These are phyloP conservation scores for Eupristina koningsbergeri DNA, from an alignment of 1,140 invertebrate species.

Conservation along the genomic window DNA sequence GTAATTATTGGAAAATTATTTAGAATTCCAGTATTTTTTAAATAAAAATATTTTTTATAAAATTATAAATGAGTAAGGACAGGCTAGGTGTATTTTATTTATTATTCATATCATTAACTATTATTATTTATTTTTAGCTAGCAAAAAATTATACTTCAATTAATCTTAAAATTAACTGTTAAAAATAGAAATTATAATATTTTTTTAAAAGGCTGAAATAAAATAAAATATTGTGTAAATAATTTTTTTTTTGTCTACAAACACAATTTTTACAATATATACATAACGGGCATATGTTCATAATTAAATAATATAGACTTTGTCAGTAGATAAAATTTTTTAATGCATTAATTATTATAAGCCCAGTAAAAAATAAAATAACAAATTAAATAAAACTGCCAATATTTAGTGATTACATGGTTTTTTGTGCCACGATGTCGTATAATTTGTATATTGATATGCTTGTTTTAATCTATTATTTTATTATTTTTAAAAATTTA, in stretches of 20 bases:
- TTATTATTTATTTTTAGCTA: constrained; percentile 26
- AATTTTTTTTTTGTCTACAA: no score
- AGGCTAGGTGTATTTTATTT: not conserved
- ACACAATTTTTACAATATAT: constrained; percentile 26
- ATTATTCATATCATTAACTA: constrained; percentile 10
- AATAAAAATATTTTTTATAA: not conserved
- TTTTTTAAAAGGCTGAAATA: constrained; percentile 25
- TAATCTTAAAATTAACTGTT: not conserved
- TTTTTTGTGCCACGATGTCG: not conserved
- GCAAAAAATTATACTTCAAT: constrained; percentile 2
- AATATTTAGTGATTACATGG: not conserved
- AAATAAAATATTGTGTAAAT: no score
- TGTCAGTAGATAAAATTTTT: constrained; percentile 17
- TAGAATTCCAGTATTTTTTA: not conserved
- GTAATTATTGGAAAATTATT: not conserved
- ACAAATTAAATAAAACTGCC: constrained; percentile 6
- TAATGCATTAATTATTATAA: not conserved
- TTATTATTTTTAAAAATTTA: constrained; percentile 10
- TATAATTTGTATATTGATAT: not conserved
- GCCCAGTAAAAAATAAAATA: no score
- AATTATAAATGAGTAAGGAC: not conserved
- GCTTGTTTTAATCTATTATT: not conserved
- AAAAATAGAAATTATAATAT: not conserved
- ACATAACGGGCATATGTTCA: not conserved
- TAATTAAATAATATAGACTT: constrained; percentile 2